phyloP scores from a whole-genome alignment of 1,140 invertebrate species.

The Lordiphosa clarofinis region DNA sequence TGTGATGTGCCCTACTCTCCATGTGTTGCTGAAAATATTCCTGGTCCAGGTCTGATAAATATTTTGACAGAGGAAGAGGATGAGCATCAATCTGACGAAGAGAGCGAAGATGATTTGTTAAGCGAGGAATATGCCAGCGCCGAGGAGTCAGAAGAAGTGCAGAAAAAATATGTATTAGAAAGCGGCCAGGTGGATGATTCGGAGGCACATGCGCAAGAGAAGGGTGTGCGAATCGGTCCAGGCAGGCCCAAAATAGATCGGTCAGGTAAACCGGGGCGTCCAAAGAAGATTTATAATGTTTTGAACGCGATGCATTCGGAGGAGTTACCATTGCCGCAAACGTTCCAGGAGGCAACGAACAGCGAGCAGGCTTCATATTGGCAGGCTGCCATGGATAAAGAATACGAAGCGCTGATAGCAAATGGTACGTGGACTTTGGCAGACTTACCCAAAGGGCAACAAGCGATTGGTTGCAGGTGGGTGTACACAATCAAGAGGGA shows the following conservation, averaged over 20 bases:
- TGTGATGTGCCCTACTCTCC: too few relatives aligned
- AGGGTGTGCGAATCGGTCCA: neutral
- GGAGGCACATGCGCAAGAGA: neutral
- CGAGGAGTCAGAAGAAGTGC: too few relatives aligned
- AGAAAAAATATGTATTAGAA: too few relatives aligned
- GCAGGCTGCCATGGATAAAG: conserved; percentile 5
- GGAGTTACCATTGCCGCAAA: neutral
- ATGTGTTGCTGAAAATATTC: too few relatives aligned
- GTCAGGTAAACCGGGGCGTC: neutral
- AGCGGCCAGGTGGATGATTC: too few relatives aligned
- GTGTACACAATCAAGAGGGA: conserved; percentile 2
- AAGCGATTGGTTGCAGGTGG: neutral
- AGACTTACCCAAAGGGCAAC: conserved; percentile 4
- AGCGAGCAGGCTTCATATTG: neutral
- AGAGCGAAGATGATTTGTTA: neutral
- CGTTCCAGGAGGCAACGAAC: neutral
- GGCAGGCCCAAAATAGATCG: neutral
- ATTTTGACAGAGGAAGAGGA: too few relatives aligned
- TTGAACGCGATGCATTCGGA: neutral
- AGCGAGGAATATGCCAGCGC: too few relatives aligned
- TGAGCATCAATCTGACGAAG: too few relatives aligned
- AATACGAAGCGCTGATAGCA: neutral
- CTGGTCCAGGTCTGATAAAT: too few relatives aligned
- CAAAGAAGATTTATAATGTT: neutral
- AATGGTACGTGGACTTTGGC: neutral